These are phyloP conservation scores for Ophonus ardosiacus DNA, from an alignment of 2,888 invertebrate genomes.

Conservation along the genomic window DNA sequence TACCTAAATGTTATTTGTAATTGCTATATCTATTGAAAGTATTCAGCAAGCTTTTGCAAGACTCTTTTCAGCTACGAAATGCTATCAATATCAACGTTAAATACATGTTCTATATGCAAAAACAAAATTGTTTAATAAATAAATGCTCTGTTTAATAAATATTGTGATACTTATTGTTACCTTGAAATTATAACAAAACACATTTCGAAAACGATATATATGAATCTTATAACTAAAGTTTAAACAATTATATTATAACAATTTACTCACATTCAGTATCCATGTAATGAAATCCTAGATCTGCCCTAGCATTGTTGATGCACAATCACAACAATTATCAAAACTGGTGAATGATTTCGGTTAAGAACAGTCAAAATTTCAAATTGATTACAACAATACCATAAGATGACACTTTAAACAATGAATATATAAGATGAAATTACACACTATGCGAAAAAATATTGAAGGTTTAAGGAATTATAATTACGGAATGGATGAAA, in stretches of 20 bases:
- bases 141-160: conserved; percentile 11
- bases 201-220: conserved; percentile 12
- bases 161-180: conserved; percentile 1
- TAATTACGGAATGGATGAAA: conserved; percentile 41
- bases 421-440: conserved; percentile 27
- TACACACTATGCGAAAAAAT: conserved; percentile 17
- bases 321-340: conserved; percentile 24
- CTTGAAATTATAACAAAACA: conserved; percentile 36
- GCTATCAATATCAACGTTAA: background rate
- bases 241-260: background rate
- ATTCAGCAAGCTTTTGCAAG: background rate
- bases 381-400: conserved; percentile 29
- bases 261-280: conserved; percentile 55
- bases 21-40: background rate
- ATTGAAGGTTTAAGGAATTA: conserved; percentile 46
- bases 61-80: background rate
- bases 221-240: background rate
- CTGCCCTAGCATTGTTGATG: conserved; percentile 18
- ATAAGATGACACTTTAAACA: conserved; percentile 29
- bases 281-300: conserved; percentile 43
- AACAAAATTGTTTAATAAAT: conserved; percentile 1
- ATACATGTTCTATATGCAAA: conserved; percentile 6
- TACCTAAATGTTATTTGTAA: background rate
- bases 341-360: conserved; percentile 46
- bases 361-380: conserved; percentile 46